Evolutionary conservation across 2,888 invertebrate genomes (phyloP).

Genomic region (Gnatocerus cornutus): DNA sequence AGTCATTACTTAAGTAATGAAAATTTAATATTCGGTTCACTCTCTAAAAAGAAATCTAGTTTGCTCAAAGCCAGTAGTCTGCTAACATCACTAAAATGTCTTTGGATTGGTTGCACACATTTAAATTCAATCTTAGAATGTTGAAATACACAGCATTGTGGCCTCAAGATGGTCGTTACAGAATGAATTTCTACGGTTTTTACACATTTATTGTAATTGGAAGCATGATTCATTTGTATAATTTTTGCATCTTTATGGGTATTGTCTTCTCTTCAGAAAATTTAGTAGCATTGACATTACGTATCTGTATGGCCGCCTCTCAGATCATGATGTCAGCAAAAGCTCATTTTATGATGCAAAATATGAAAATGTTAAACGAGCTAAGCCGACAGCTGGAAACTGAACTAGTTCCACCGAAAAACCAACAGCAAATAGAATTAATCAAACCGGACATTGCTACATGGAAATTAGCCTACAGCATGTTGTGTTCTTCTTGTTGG

Average conservation of each 20-base stretch:
- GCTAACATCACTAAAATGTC: no score
- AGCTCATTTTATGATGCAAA: not conserved
- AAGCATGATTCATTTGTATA: constrained; percentile 2
- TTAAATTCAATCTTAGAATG: constrained; percentile 15
- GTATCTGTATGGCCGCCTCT: not conserved
- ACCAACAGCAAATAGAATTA: not conserved
- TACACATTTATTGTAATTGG: not conserved
- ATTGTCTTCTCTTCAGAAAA: not conserved
- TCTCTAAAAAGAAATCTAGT: no score
- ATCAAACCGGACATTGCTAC: not conserved
- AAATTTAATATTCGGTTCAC: no score
- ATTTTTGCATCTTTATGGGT: not conserved
- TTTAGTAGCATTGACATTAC: not conserved
- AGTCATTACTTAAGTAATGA: no score
- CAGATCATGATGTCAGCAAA: not conserved
- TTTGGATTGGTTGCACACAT: constrained; percentile 9
- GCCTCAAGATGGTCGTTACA: constrained; percentile 4
- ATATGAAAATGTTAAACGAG: not conserved
- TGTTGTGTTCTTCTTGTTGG: not conserved
- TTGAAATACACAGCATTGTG: constrained; percentile 18
- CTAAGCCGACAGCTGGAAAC: not conserved
- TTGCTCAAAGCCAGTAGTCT: no score
- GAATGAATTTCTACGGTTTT: constrained; percentile 3
- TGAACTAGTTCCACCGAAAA: not conserved
- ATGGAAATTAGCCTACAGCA: not conserved